These are phyloP conservation scores for Paedocypris micromegethes DNA, from an alignment of 2,797 vertebrate species.

Conservation along the genomic window DNA sequence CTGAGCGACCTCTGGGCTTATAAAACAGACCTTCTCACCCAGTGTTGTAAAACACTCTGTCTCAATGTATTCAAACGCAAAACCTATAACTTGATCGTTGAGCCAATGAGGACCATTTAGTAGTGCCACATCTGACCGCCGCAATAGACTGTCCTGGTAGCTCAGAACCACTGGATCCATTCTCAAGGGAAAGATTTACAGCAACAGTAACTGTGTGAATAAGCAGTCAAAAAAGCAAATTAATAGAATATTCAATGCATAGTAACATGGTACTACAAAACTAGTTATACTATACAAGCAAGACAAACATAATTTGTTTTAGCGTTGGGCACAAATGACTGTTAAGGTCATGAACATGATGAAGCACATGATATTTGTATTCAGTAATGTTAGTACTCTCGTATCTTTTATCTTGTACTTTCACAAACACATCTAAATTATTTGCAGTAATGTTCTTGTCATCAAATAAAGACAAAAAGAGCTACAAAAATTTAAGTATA, in stretches of 20 bases:
- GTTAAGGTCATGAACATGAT: too few species aligned
- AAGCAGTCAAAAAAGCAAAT: not conserved
- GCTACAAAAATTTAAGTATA: too few species aligned
- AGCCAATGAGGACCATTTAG: constrained; percentile 92
- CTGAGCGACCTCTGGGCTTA: constrained; percentile 94
- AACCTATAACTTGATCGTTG: constrained; percentile 92
- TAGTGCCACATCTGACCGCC: constrained; percentile 83
- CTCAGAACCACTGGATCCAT: constrained; percentile 96
- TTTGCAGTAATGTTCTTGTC: too few species aligned
- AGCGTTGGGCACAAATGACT: too few species aligned
- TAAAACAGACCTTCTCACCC: constrained; percentile 71
- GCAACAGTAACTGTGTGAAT: constrained; percentile 51
- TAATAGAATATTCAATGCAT: not conserved
- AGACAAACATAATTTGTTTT: too few species aligned
- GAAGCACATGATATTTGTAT: too few species aligned
- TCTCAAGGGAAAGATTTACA: constrained; percentile 41
- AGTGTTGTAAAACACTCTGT: constrained; percentile 74
- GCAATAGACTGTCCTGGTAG: constrained; percentile 90
- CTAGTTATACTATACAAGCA: too few species aligned
- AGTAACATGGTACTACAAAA: too few species aligned
- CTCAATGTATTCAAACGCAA: constrained; percentile 90
- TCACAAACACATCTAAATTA: too few species aligned
- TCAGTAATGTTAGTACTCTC: too few species aligned
- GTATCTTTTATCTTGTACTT: too few species aligned
- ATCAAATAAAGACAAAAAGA: too few species aligned